Conservation (phyloP, 2,888 invertebrate genomes). For the Macropis europaea region DNA sequence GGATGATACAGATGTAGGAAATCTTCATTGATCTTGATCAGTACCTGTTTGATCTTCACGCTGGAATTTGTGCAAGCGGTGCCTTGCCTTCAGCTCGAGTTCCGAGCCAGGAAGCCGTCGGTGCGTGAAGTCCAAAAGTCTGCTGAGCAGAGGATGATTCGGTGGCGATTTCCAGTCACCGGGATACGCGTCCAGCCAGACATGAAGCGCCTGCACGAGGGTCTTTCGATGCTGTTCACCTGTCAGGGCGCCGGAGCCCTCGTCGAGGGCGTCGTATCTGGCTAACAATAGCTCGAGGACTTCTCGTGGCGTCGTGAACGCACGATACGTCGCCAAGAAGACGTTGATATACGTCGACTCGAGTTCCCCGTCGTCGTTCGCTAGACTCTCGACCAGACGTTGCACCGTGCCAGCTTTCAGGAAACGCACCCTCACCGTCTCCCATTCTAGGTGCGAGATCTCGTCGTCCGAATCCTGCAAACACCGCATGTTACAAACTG, state of each 20-base stretch:
- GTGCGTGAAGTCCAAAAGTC: conserved; percentile 92
- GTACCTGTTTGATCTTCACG: conserved; percentile 81
- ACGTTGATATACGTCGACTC: conserved; percentile 99
- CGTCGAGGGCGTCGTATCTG: conserved; percentile 87
- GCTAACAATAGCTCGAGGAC: conserved; percentile 91
- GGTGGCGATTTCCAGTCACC: conserved; percentile 94
- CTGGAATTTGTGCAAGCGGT: conserved; percentile 88
- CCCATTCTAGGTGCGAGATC: conserved; percentile 99
- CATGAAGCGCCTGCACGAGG: conserved; percentile 93
- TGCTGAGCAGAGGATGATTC: conserved; percentile 88
- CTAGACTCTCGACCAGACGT: conserved; percentile 94
- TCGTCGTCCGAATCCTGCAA: conserved; percentile 92
- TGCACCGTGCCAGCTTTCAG: conserved; percentile 98
- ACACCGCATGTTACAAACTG: conserved; percentile 15
- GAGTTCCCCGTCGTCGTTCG: conserved; percentile 96
- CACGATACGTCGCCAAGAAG: conserved; percentile 96
- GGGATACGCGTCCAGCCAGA: conserved; percentile 98
- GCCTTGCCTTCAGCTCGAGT: conserved; percentile 88
- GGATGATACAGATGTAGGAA: no score
- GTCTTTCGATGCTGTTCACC: conserved; percentile 90
- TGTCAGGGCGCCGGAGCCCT: conserved; percentile 81
- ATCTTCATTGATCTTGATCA: no score
- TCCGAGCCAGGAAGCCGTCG: conserved; percentile 92
- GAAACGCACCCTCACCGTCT: conserved; percentile 96
- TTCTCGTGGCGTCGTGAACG: conserved; percentile 92